Base-by-base conservation (phyloP, 1,140 invertebrate genomes). In the Galendromus occidentalis region DNA sequence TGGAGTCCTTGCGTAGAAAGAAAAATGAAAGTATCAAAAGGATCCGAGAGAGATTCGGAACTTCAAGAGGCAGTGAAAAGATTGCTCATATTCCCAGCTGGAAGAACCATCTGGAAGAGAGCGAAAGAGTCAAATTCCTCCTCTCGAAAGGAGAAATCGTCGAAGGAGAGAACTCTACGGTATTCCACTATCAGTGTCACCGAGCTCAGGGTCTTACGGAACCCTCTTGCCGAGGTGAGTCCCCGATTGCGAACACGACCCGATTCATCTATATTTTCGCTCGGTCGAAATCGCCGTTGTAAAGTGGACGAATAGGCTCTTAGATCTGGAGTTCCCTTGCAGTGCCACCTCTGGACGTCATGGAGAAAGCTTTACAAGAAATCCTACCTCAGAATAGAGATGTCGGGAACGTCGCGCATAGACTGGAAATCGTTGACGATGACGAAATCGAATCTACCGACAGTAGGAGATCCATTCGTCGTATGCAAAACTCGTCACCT, bases 101-200 rank as follows among this genome's bases (percentile, higher is more conserved):
- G 51, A 59, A 59, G 25, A 59, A 59, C 33, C 25, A 59, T 59
- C 20, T 59, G 12, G 51, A 59, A 25, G 51, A 59, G 22, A 59
- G 25, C 14, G 25, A 33, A 29, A 17, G 51, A 2, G 51, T 59
- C n/a, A 59, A 59, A 59, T 59, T 59, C 25, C 17, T 59, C 14
- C 51, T 59, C 25, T 29, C 51, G 20, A 17, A 25, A 14, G 51
- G 51, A 17, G 17, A 25, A 33, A 59, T 59, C 22, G 20, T 39
- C 33, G 9, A 9, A 39, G 33, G 9, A 6, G 9, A 39, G 9
- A 4, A 4, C 33, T 39, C 33, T 39, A 39, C 33, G 33, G 33
- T 39, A 9, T 39, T 39, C 33, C 33, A 9, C 9, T 39, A 39
- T 9, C 4, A 39, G 33, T 39, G 33, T 9, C 33, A 39, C 9